Evolutionary conservation across 2,888 invertebrate species (phyloP).

Genomic region (Tenthredo amoena): DNA sequence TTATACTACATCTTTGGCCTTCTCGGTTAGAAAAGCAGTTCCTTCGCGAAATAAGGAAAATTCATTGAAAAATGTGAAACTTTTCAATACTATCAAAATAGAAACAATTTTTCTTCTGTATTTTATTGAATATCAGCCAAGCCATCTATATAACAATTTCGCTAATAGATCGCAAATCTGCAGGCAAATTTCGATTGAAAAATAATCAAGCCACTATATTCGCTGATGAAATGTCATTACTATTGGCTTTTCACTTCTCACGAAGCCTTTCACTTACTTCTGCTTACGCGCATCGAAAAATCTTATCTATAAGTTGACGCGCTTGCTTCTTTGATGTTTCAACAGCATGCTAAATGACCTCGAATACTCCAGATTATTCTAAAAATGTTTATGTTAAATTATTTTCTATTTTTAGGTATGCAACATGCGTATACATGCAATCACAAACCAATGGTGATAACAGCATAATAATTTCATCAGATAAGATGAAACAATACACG

Average conservation of each 20-base stretch:
- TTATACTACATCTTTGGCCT: neutral
- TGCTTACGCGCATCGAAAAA: neutral
- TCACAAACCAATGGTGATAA: too few relatives aligned
- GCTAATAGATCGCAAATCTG: neutral
- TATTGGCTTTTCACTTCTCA: neutral
- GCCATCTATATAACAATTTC: neutral
- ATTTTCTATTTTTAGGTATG: neutral
- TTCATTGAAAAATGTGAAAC: neutral
- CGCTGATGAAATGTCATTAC: neutral
- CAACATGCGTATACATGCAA: neutral
- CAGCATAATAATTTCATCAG: neutral
- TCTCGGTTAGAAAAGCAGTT: neutral
- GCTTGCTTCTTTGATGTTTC: neutral
- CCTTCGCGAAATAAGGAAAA: neutral
- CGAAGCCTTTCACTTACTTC: neutral
- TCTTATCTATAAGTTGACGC: neutral
- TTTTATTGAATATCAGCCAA: neutral
- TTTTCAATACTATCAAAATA: neutral
- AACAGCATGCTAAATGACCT: neutral
- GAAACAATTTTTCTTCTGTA: neutral
- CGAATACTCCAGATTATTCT: neutral
- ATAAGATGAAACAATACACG: neutral
- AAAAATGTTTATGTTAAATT: neutral
- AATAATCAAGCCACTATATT: neutral
- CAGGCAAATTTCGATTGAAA: neutral